phyloP scores from a whole-genome alignment of 1,140 invertebrate genomes.

The Drosophila ananassae region DNA sequence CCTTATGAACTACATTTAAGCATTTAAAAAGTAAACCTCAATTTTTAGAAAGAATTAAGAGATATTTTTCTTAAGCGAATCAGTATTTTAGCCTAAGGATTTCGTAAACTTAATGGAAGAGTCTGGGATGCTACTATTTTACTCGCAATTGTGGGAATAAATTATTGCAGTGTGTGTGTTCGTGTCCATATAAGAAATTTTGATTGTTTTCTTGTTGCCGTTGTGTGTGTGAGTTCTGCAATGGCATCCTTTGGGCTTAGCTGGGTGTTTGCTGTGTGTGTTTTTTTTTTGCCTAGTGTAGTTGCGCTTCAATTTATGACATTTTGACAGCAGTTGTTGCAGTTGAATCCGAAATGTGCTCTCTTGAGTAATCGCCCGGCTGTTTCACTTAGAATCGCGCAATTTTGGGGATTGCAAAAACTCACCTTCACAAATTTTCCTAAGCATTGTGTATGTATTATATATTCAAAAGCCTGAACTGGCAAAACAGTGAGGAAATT shows the following conservation, averaged over 20 bases:
- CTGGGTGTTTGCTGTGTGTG: constrained; percentile 19
- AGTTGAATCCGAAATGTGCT: constrained; percentile 78
- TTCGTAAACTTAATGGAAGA: too few species aligned
- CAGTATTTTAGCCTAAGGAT: neutral
- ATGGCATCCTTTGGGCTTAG: constrained; percentile 36
- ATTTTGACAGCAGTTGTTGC: constrained; percentile 82
- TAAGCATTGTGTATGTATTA: neutral
- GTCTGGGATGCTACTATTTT: constrained; percentile 17
- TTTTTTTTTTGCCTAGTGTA: constrained; percentile 44
- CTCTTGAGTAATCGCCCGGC: constrained; percentile 77
- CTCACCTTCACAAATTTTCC: neutral
- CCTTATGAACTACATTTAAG: neutral
- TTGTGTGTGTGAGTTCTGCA: constrained; percentile 36
- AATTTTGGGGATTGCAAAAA: constrained; percentile 69
- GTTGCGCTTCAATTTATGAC: constrained; percentile 75
- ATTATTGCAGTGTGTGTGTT: constrained; percentile 8
- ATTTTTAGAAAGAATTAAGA: constrained; percentile 1
- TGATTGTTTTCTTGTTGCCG: constrained; percentile 36
- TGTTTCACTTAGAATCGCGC: constrained; percentile 77
- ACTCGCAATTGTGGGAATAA: constrained; percentile 8
- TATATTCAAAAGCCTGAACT: constrained; percentile 21
- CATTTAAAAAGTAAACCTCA: neutral
- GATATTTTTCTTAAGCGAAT: constrained; percentile 16
- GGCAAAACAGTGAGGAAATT: constrained; percentile 14
- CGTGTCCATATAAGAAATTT: constrained; percentile 25